Base-by-base conservation (phyloP, 2,113 vertebrate species). In the Panthera uncia region DNA sequence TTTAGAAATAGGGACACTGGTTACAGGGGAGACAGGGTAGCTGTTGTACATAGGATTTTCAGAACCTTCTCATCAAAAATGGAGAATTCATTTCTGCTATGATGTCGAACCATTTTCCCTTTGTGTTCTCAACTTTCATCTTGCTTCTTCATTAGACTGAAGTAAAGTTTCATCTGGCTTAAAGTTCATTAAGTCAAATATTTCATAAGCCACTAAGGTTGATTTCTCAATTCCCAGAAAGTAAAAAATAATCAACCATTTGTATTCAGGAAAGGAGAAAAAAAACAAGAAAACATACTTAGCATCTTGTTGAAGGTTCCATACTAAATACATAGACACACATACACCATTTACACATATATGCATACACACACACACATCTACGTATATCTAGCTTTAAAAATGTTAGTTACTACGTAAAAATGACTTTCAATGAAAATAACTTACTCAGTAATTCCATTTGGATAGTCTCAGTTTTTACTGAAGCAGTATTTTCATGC, bases 21-120 rank as follows among this genome's bases (percentile, higher is more conserved):
- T 71, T 74, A 85, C 61, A 61, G 18, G 36, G 38, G 7, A 90
- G 19, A 89, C 29, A 25, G 23, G 12, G 27, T 13, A 82, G 80
- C 16, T 45, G 7, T 8, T 27, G 16, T 33, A 86, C 15, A 8
- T 0, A 83, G 36, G 73, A 29, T 21, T 65, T 36, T 93, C 33
- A 81, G 71, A 92, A 92, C 16, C 66, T 76, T 85, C 38, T 85
- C 74, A 85, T 36, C 19, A 71, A 94, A 92, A 95, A 29, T 29
- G n/a, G 74, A 81, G 65, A 92, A 55, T 76, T 50, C 29, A 36
- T 71, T 50, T 95, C 33, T 80, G 66, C 21, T 73, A 69, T 11
- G 5, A 81, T 16, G 14, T 19, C 27, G 78, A 81, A 66, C n/a
- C 25, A 61, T 21, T 61, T 69, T 5, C 14, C 21, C 68, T 63